Base-by-base conservation (phyloP, 2,888 invertebrate genomes). In the Polyploca ridens region DNA sequence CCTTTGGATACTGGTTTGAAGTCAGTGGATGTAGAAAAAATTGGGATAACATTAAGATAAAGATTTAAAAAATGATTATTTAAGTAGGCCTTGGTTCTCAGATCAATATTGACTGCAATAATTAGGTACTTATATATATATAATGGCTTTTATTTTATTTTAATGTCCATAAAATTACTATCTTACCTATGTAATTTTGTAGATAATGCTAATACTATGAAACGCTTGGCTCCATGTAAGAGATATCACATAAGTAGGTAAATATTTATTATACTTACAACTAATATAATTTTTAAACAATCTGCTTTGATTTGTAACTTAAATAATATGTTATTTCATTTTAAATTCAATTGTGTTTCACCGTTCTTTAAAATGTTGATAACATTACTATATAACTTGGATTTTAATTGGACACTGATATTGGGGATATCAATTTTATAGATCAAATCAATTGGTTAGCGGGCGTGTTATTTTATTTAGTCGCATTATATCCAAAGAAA, bases 1-100 rank as follows among this genome's bases (percentile, higher is more conserved):
- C 78, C 82, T 77, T 54, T n/a, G 54, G 54, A 10, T 54, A 54
- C 14, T 54, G 41, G 13, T n/a, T n/a, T 41, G 13, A 41, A 41
- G 38, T 49, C 16, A n/a, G n/a, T 49, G 16, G 10, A 19, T 19
- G 54, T 54, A 19, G 19, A 54, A 54, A 49, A 54, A 10, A 16
- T 16, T 49, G 16, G 7, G 14, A 19, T 54, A n/a, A 10, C 10
- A 19, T 54, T 1, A 19, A 10, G 10, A 19, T 19, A 54, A 27
- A 54, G 0, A 46, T 6, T 5, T 6, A n/a, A 46, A 46, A 46
- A 10, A n/a, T 46, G 27, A 1, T 27, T 27, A 2, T 14, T 5
- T 14, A 14, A 14, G 13, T 44, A 35, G 27, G 27, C 35, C 35
- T 1, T 6, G 35, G 35, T 35, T 27, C 27, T 27, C 2, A 27